Conservation (phyloP, 2,888 invertebrate genomes). For the Tribolium freemani region DNA sequence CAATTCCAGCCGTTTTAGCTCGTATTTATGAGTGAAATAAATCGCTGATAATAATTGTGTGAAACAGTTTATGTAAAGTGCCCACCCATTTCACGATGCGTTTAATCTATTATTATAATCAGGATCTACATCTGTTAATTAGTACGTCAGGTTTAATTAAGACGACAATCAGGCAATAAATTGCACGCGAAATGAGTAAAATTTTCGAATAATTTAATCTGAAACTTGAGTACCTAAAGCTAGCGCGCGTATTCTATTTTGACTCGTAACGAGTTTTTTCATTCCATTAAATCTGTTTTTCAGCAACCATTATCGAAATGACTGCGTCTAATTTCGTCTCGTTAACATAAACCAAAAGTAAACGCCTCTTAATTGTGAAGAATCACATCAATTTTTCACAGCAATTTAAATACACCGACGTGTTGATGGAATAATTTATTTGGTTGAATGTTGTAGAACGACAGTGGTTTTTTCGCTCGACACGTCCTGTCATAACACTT, state of each 20-base stretch:
- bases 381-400: constrained; percentile 63
- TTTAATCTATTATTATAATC: background rate
- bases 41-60: background rate
- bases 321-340: constrained; percentile 56
- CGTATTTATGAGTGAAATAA: background rate
- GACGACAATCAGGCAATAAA: background rate
- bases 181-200: background rate
- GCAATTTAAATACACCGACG: constrained; percentile 59
- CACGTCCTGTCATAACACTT: constrained; percentile 48
- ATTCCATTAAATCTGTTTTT: constrained; percentile 40
- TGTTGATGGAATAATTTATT: constrained; percentile 60
- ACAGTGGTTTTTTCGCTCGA: constrained; percentile 7
- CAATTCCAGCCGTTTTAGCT: background rate
- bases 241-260: too few relatives aligned
- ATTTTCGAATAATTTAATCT: background rate
- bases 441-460: constrained; percentile 40
- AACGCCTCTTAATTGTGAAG: constrained; percentile 63
- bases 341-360: constrained; percentile 58
- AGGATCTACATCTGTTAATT: background rate
- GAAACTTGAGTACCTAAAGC: too few relatives aligned
- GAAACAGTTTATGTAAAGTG: background rate
- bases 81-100: background rate
- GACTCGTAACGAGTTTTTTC: constrained; percentile 38
- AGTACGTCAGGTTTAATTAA: background rate
- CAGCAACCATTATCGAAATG: constrained; percentile 44